These are phyloP conservation scores for Diabrotica balteata DNA, from an alignment of 2,888 invertebrate species.

Conservation along the genomic window DNA sequence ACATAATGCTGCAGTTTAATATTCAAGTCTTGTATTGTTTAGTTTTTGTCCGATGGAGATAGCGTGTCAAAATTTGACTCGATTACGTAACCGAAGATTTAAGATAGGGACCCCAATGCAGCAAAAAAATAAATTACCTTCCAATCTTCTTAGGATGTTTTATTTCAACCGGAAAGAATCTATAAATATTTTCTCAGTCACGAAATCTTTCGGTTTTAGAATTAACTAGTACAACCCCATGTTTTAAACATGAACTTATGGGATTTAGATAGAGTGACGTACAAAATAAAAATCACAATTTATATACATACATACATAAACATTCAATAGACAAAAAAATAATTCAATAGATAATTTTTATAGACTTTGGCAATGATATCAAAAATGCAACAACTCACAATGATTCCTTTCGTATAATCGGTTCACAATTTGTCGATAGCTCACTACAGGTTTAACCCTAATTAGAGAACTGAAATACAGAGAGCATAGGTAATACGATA, in stretches of 20 bases:
- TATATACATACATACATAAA: too few relatives aligned
- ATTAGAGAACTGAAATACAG: too few relatives aligned
- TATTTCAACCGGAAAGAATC: neutral
- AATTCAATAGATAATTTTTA: too few relatives aligned
- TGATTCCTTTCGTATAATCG: too few relatives aligned
- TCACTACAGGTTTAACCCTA: too few relatives aligned
- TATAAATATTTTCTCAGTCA: neutral
- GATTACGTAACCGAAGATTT: neutral
- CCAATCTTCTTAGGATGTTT: neutral
- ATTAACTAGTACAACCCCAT: neutral
- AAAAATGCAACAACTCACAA: too few relatives aligned
- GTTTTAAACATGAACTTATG: neutral
- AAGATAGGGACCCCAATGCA: neutral
- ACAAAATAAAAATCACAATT: neutral
- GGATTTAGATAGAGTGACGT: neutral
- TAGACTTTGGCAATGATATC: too few relatives aligned
- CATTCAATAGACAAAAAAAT: too few relatives aligned
- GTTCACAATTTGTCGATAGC: too few relatives aligned
- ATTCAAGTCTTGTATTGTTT: too few relatives aligned
- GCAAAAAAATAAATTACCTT: neutral
- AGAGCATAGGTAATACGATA: too few relatives aligned
- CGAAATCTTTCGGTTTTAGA: neutral
- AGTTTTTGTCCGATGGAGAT: neutral
- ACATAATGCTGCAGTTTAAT: too few relatives aligned
- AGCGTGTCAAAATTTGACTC: neutral